Evolutionary conservation across 1,140 invertebrate species (phyloP).

Genomic region (Aphelenchoides avenae): DNA sequence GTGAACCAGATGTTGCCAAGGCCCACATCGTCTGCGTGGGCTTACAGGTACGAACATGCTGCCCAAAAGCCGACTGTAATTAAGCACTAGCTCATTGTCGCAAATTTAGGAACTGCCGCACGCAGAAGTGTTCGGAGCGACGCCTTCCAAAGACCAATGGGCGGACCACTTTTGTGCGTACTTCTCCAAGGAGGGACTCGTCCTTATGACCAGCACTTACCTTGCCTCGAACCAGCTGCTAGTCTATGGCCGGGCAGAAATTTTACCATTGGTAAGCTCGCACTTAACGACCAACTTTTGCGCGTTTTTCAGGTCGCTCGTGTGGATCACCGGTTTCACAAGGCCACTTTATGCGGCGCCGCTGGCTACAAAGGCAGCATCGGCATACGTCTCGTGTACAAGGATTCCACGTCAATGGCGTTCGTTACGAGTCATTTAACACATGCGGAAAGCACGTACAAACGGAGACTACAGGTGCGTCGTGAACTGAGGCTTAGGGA

Average conservation of each 20-base stretch:
- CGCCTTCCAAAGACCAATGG: conserved; percentile 3
- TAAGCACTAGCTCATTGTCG: not conserved
- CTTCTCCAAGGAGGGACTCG: conserved; percentile 1
- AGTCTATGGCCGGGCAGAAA: not conserved
- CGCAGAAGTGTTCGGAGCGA: conserved; percentile 14
- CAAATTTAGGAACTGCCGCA: conserved; percentile 11
- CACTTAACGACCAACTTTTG: not conserved
- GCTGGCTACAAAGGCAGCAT: conserved; percentile 32
- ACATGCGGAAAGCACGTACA: conserved; percentile 28
- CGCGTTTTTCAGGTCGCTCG: conserved; percentile 8
- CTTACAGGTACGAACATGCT: conserved; percentile 5
- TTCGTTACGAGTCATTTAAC: conserved; percentile 34
- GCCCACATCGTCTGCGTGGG: conserved; percentile 1
- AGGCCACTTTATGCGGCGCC: conserved; percentile 13
- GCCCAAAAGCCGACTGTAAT: not conserved
- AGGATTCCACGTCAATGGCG: conserved; percentile 14
- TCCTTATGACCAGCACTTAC: conserved; percentile 2
- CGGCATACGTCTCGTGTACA: conserved; percentile 12
- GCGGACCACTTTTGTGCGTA: conserved; percentile 10
- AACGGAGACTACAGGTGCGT: conserved; percentile 19
- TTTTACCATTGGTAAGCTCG: not conserved
- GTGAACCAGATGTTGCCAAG: not conserved
- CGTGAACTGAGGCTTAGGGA: conserved; percentile 20
- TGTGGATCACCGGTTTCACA: conserved; percentile 21
- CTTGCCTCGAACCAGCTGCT: conserved; percentile 12